A percentile compares a stretch with the other conserved stretches of the same genome.
phyloP scores from a whole-genome alignment of 2,113 vertebrate genomes.

The Ammodytes dubius region DNA sequence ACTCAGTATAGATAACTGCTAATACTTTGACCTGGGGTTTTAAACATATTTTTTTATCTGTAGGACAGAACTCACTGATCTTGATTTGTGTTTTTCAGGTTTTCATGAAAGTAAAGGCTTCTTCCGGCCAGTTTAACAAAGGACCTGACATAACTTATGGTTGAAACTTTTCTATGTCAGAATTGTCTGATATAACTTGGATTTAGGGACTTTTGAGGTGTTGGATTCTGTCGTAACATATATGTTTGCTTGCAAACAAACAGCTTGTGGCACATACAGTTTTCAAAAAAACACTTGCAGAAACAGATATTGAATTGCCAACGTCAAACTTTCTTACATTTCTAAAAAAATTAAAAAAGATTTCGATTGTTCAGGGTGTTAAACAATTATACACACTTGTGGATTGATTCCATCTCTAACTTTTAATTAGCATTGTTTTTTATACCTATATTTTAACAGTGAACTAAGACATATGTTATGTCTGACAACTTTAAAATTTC shows the following conservation, averaged over 20 bases:
- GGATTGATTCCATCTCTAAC: neutral
- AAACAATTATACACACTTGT: neutral
- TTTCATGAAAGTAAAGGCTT: neutral
- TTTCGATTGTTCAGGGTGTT: neutral
- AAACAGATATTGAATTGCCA: neutral
- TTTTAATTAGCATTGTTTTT: neutral
- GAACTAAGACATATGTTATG: neutral
- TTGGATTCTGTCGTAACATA: neutral
- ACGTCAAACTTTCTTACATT: too few species aligned
- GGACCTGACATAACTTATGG: neutral
- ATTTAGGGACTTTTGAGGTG: neutral
- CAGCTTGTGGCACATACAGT: neutral
- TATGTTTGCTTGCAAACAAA: neutral
- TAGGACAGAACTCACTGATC: constrained; percentile 56
- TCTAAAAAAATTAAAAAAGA: too few species aligned
- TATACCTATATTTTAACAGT: neutral
- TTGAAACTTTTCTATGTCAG: neutral
- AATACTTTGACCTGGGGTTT: constrained; percentile 78
- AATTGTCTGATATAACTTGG: neutral
- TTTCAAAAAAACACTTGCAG: constrained; percentile 1
- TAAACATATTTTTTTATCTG: constrained; percentile 42
- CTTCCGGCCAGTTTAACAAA: neutral
- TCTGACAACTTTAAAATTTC: neutral
- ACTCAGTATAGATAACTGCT: constrained; percentile 70
- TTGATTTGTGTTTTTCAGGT: constrained; percentile 9